Evolutionary conservation across 2,113 vertebrate species (phyloP), one percentile per base, ranked within the genome.

Genomic region (Perognathus longimembris): DNA sequence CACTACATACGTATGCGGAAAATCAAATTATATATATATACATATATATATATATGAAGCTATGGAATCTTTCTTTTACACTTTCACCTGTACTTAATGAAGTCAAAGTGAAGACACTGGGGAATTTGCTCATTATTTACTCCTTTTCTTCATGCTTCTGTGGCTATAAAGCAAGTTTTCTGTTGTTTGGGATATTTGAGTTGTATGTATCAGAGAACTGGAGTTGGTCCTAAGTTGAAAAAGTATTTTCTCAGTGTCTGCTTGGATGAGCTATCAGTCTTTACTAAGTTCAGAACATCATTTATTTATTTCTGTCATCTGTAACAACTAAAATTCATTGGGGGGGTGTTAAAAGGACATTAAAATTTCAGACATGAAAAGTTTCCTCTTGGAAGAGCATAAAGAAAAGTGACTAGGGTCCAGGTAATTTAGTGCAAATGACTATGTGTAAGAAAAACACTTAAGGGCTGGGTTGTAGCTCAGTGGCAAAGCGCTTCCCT

Each of bases 251-350:
- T 87, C 30, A 15, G 5, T 50, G 3, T 86, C 67, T 57, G 76
- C 18, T 80, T 89, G 12, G 63, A 71, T 71, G n/a, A n/a, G 75
- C 57, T 79, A 15, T 38, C 88, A 40, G 34, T 14, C 42, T 18
- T 67, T 45, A 36, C 32, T 69, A 82, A 69, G 71, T 79, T 84
- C 50, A 64, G 54, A 61, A 42, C 18, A 54, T 66, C 54, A 64
- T 74, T 30, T 85, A 42, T 80, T 81, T 89, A 67, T 92, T 93
- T 94, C 93, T 77, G 77, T 94, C 81, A 76, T 59, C 71, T 94
- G 24, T 88, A 81, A 54, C 57, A 93, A 73, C 36, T 94, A 80
- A 92, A 6, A 38, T 28, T 36, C 15, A 12, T 80, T 89, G 85
- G 54, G 7, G 40, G 20, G 26, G n/a, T 11, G 64, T 36, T 50